These are phyloP conservation scores for Hylyphantes graminicola DNA, from an alignment of 1,140 invertebrate genomes.

Conservation along the genomic window DNA sequence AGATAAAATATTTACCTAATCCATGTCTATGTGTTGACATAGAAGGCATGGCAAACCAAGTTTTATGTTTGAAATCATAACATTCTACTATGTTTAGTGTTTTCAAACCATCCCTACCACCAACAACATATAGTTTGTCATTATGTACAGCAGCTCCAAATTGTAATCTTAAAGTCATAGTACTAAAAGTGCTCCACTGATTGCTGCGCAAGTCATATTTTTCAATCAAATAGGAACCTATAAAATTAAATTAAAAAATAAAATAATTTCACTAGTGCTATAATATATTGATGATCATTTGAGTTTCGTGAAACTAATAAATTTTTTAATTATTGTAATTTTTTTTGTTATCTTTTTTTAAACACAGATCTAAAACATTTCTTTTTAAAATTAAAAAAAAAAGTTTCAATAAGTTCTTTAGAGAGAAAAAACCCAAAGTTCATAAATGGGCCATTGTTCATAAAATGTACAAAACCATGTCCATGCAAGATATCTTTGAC, in stretches of 20 bases:
- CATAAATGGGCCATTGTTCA: no score
- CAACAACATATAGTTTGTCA: slow-evolving; percentile 70
- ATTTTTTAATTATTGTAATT: no score
- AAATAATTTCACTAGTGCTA: no score
- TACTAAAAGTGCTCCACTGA: slow-evolving; percentile 81
- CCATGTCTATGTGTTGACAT: slow-evolving; percentile 95
- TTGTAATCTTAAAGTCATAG: slow-evolving; percentile 86
- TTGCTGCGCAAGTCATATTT: slow-evolving; percentile 87
- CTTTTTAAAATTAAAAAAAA: no score
- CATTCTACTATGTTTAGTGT: slow-evolving; percentile 82
- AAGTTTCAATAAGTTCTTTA: no score
- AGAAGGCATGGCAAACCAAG: slow-evolving; percentile 79
- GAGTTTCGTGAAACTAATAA: no score
- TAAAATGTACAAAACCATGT: no score
- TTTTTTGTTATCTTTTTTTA: no score
- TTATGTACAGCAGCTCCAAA: slow-evolving; percentile 71
- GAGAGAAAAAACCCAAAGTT: no score
- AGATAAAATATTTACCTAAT: slow-evolving; percentile 70
- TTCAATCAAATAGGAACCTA: slow-evolving; percentile 87
- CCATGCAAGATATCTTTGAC: no score
- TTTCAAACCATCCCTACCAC: slow-evolving; percentile 85
- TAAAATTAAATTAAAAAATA: background rate
- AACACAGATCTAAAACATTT: no score
- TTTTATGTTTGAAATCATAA: slow-evolving; percentile 81
- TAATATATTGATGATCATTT: no score